Evolutionary conservation across 2,797 vertebrate species (phyloP), one percentile per base, ranked within the genome.

Genomic region (Prionace glauca): DNA sequence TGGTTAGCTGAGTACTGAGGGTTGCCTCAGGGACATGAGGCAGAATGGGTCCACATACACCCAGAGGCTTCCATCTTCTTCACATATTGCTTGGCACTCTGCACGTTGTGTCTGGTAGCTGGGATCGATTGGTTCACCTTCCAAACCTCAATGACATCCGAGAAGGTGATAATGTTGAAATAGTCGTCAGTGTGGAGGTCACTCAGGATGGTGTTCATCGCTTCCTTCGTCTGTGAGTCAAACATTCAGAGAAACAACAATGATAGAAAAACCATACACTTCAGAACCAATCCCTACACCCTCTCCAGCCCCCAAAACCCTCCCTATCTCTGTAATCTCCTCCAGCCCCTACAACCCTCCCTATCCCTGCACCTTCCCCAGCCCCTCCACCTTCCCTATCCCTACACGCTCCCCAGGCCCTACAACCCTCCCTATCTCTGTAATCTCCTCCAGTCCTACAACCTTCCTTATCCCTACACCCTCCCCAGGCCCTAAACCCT

Each of bases 101-200:
- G 97, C 24, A 98, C 96, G n/a, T 98, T 98, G 96, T 98, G 97
- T 0, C 97, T 96, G 0, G 98, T 98, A 1, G 98, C 98, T 50
- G 97, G 97, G 84, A 98, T 98, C 0, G 98, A 98, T 9, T 97
- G 96, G 3, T 97, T 97, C 96, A 97, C 97, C 97, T 96, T 98
- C 98, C 98, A 99, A 3, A 97, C 97, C 88, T 97, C 97, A 87
- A 98, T 97, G 4, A 96, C 97, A 92, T 98, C 98, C 8, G 98
- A 98, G 97, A 99, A 99, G 94, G 98, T 98, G 96, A 98, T 98
- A 96, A 99, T 98, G 96, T 99, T 99, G 97, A 99, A 98, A 97
- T 97, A 97, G 97, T 99, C 98, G 0, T 97, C 98, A 95, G 98
- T 97, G 91, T 97, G 97, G 1, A 98, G 98, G 96, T 98, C 98